These are phyloP conservation scores for Neolamprologus modestus DNA, from an alignment of 2,113 vertebrate species.

Conservation along the genomic window DNA sequence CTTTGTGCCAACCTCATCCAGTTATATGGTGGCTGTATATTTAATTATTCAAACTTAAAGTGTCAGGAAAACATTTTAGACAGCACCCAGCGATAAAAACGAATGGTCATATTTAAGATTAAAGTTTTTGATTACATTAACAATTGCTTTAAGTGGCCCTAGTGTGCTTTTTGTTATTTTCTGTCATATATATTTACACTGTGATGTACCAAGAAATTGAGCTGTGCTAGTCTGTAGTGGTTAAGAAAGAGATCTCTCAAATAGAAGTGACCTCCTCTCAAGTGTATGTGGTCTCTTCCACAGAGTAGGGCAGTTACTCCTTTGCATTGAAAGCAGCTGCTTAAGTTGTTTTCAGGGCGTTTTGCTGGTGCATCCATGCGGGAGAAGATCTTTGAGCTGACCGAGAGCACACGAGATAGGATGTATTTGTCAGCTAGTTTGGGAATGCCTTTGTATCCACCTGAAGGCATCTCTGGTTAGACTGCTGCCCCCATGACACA, in stretches of 20 bases:
- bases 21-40: neutral
- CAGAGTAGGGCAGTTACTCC: neutral
- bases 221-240: neutral
- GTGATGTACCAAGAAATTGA: neutral
- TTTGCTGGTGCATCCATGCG: neutral
- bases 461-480: neutral
- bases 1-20: neutral
- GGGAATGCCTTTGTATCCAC: neutral
- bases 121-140: neutral
- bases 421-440: neutral
- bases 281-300: neutral
- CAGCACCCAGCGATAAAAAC: neutral
- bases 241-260: neutral
- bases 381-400: neutral
- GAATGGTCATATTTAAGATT: neutral
- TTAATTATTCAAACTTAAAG: neutral
- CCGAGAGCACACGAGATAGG: neutral
- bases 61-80: neutral
- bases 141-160: neutral
- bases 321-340: neutral
- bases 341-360: neutral
- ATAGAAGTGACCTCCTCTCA: neutral
- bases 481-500: neutral
- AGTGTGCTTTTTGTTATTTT: neutral
- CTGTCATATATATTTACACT: neutral